Evolutionary conservation across 2,113 vertebrate genomes (phyloP), one percentile per base, ranked within the genome.

Genomic region (Sphaerodactylus townsendi): DNA sequence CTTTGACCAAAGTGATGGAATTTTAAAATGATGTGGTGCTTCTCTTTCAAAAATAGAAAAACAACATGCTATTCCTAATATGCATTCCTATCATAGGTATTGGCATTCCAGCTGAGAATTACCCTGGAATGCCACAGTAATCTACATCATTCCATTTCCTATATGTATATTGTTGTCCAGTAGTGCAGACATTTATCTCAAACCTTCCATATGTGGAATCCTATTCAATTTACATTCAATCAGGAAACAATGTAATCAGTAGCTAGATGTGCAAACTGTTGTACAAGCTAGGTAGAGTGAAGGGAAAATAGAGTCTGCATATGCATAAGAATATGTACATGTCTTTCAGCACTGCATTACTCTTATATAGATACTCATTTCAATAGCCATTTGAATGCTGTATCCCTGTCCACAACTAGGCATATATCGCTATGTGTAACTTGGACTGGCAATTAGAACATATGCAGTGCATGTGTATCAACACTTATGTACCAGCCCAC

Each of bases 1-100:
- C 86, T 95, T 93, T 91, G 92, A 92, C 95, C 92, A 91, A 95
- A 95, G 92, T 89, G 83, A 89, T 7, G 70, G 89, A 93, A 94
- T 92, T 93, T 95, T 92, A 91, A 95, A 95, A 93, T 81, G 81
- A 53, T 48, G 77, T 89, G 79, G 83, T 86, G 90, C 92, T 94
- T 85, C 92, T 93, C 85, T 90, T 70, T 11, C 82, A 91, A 84
- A 50, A 91, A 91, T 88, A 86, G 81, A 93, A 90, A 93, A 30
- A 19, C 64, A 41, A 64, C 28, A 87, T 87, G 83, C 8, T 77
- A 75, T 53, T 84, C 88, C 82, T 56, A 68, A 77, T 69, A 83
- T 87, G 85, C 46, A 69, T 89, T 81, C 87, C 1, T 6, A n/a
- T 81, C 83, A 90, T 64, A 64, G 72, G 64, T 92, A 80, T 87